phyloP scores from a whole-genome alignment of 2,888 invertebrate species.

The Azorinus chamasolen region DNA sequence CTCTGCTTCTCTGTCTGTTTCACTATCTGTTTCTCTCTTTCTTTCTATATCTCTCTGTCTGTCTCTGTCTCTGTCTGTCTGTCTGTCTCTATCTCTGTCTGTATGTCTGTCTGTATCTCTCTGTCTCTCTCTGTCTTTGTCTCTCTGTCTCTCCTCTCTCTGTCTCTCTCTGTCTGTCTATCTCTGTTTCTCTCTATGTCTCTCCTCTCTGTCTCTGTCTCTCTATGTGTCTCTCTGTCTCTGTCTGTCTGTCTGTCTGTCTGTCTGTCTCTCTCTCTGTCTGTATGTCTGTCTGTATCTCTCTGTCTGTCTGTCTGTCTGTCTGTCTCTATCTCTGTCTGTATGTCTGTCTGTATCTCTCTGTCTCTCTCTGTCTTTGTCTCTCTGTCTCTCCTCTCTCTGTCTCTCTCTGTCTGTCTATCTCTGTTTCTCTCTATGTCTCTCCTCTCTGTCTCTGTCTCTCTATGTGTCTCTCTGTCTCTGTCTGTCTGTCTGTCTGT shows the following conservation, averaged over 20 bases:
- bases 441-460: too few species aligned
- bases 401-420: slow-evolving; percentile 17
- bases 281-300: too few species aligned
- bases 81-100: too few species aligned
- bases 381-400: not conserved
- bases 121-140: slow-evolving; percentile 7
- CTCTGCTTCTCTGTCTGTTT: too few species aligned
- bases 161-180: too few species aligned
- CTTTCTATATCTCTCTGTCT: slow-evolving; percentile 29
- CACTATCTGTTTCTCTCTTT: slow-evolving; percentile 22
- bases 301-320: slow-evolving; percentile 4
- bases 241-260: not conserved
- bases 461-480: too few species aligned
- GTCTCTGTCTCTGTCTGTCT: slow-evolving; percentile 20
- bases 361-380: slow-evolving; percentile 18
- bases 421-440: slow-evolving; percentile 18
- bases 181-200: too few species aligned
- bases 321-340: slow-evolving; percentile 9
- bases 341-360: slow-evolving; percentile 31
- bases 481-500: too few species aligned
- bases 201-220: too few species aligned
- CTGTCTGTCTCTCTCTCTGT: slow-evolving; percentile 28
- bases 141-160: too few species aligned
- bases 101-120: slow-evolving; percentile 25
- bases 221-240: too few species aligned